phyloP scores from a whole-genome alignment of 2,888 invertebrate species.

The Ephialtes manifestator region DNA sequence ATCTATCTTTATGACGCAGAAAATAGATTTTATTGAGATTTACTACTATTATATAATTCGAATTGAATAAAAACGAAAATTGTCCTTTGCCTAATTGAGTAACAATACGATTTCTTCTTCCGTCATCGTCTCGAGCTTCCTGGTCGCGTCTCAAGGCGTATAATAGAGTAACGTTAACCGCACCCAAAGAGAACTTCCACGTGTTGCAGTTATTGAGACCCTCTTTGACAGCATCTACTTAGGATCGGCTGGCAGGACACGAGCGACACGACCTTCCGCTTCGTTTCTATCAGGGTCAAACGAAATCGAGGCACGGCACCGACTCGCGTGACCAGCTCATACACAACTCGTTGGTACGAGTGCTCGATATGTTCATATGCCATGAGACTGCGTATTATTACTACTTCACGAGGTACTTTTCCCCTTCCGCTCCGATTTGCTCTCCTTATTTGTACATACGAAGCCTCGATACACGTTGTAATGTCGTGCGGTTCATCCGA shows the following conservation, averaged over 20 bases:
- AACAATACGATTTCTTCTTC: slow-evolving; percentile 33
- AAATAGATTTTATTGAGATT: background rate
- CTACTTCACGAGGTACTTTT: slow-evolving; percentile 15
- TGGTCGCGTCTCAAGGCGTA: slow-evolving; percentile 45
- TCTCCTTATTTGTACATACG: slow-evolving; percentile 38
- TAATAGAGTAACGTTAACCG: slow-evolving; percentile 46
- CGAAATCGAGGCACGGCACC: slow-evolving; percentile 66
- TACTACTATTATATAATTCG: background rate
- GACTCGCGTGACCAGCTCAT: slow-evolving; percentile 55
- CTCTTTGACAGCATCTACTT: slow-evolving; percentile 23
- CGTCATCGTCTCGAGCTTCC: slow-evolving; percentile 33
- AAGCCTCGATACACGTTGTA: slow-evolving; percentile 6
- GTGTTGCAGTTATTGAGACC: slow-evolving; percentile 36
- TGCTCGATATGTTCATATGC: slow-evolving; percentile 32
- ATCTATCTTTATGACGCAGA: background rate
- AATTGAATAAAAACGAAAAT: background rate
- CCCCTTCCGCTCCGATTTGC: slow-evolving; percentile 3
- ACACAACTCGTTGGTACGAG: slow-evolving; percentile 16
- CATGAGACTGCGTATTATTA: slow-evolving; percentile 14
- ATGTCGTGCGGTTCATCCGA: background rate
- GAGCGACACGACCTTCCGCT: slow-evolving; percentile 62
- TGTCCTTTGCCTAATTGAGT: slow-evolving; percentile 32
- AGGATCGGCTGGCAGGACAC: slow-evolving; percentile 11
- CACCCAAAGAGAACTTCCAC: slow-evolving; percentile 58
- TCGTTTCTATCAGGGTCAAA: slow-evolving; percentile 60